Conservation (phyloP, 2,113 vertebrate species). For the Lepidothrix coronata region DNA sequence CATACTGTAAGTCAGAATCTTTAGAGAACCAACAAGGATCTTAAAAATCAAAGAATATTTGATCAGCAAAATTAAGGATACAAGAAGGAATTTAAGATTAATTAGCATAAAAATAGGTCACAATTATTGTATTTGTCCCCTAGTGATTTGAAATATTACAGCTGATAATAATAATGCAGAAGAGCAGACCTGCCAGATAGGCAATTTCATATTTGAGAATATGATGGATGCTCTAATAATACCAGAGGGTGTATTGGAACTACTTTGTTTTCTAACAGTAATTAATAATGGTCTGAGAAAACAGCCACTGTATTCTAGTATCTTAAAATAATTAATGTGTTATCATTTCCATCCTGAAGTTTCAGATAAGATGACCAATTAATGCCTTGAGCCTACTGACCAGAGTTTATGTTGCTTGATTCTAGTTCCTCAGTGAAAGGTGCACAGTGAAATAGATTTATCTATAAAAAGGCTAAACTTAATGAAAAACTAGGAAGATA, state of each 20-base stretch:
- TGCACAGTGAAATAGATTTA: background rate
- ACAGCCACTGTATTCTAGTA: background rate
- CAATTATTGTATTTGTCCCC: background rate
- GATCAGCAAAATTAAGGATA: background rate
- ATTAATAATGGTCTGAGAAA: background rate
- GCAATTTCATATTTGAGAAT: background rate
- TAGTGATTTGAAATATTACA: slow-evolving; percentile 4
- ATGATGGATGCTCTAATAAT: background rate
- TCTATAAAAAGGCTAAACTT: background rate
- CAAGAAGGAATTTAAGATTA: background rate
- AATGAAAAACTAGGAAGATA: background rate
- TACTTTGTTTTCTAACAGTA: background rate
- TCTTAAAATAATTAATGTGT: background rate
- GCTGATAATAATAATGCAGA: background rate
- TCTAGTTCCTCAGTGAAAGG: background rate
- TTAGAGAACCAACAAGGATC: background rate
- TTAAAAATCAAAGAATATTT: background rate
- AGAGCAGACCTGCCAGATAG: background rate
- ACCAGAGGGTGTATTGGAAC: background rate
- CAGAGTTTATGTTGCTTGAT: background rate
- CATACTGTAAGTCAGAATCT: background rate
- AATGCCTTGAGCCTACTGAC: background rate
- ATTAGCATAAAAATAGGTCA: background rate
- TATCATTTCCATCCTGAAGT: background rate
- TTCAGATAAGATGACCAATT: background rate